Evolutionary conservation across 2,888 invertebrate genomes (phyloP), one percentile per base, ranked within the genome.

Genomic region (Harpalus rufipes): DNA sequence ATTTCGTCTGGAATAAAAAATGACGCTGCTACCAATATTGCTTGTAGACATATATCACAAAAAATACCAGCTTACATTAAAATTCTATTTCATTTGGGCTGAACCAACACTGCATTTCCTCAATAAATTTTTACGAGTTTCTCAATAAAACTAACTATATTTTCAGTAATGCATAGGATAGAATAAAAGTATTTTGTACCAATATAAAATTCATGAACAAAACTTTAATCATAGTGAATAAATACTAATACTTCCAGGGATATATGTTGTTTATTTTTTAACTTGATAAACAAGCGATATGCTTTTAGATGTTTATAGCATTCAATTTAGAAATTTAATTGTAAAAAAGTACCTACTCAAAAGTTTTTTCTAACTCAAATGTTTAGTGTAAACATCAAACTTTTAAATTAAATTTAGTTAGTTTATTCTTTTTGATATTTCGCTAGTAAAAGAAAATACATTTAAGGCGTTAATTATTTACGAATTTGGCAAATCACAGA

Each of bases 71-170:
- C 18, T 6, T 8, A 14, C 59, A 59, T 59, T 59, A 59, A 59
- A 59, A 59, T 59, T 59, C 59, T 16, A 59, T 59, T 16, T 10
- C 59, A 14, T 16, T 7, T 59, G 18, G 59, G 59, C 16, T 59
- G 18, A 14, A 18, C 18, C 16, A 18, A 14, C 7, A n/a, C 18
- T 59, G 16, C 18, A 16, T 14, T 59, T 14, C 18, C 59, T 16
- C 59, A 59, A 59, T 59, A 59, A 59, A 59, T 59, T 59, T 59
- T 59, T 59, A 59, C 59, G 59, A 59, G 59, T 59, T 59, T 59
- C 59, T 59, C 59, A 59, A 8, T 59, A 59, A 59, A 59, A 16
- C 8, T 7, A 59, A 16, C 16, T 18, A 59, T 59, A 18, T 59
- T 16, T 59, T 18, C 59, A 59, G 14, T 59, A 7, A 59, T 59